These are phyloP conservation scores for Scaptomyza cyrtandrae DNA, from an alignment of 2,888 invertebrate genomes.

Conservation along the genomic window DNA sequence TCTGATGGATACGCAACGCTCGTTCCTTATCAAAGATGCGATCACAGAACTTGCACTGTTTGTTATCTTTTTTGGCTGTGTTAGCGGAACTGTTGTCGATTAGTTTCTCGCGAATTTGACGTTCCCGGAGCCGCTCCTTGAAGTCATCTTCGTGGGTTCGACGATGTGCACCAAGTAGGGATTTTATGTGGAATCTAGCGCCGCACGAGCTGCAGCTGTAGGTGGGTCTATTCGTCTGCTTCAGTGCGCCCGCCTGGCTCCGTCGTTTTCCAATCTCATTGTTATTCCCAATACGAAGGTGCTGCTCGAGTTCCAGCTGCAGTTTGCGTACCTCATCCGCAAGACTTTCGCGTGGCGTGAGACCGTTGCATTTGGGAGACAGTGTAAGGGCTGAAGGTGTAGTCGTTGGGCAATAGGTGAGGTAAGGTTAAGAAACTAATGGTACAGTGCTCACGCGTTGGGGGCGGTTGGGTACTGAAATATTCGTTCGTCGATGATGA, in stretches of 20 bases:
- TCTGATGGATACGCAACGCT: constrained; percentile 67
- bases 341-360: background rate
- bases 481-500: no score
- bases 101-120: background rate
- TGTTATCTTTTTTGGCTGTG: background rate
- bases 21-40: constrained; percentile 67
- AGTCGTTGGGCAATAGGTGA: background rate
- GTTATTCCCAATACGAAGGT: background rate
- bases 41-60: constrained; percentile 62
- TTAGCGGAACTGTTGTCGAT: background rate
- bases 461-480: no score
- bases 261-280: constrained; percentile 12
- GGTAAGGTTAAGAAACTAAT: background rate
- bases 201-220: constrained; percentile 60
- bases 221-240: constrained; percentile 27
- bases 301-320: constrained; percentile 23
- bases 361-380: constrained; percentile 3
- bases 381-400: background rate
- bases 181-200: constrained; percentile 61
- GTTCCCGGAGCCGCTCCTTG: constrained; percentile 46
- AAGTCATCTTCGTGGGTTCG: constrained; percentile 66
- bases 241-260: constrained; percentile 23
- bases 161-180: constrained; percentile 62
- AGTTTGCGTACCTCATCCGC: background rate
- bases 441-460: constrained; percentile 3